Conservation (phyloP, 2,888 invertebrate genomes). For the Melanchra persicariae region DNA sequence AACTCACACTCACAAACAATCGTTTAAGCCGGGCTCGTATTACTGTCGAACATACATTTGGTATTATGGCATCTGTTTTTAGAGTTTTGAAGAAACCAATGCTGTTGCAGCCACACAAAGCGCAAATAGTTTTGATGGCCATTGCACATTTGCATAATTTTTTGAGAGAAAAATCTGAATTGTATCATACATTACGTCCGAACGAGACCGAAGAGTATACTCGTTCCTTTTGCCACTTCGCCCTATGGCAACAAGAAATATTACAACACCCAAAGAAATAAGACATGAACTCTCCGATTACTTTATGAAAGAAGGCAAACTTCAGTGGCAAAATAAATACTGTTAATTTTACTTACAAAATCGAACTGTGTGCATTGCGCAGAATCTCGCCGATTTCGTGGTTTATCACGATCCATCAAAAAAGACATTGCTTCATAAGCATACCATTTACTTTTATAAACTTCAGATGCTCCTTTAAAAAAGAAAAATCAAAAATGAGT, state of each 20-base stretch:
- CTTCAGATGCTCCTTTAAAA: conserved; percentile 29
- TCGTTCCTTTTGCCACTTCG: conserved; percentile 30
- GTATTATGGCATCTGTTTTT: conserved; percentile 33
- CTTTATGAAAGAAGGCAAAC: conserved; percentile 20
- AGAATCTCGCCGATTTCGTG: conserved; percentile 28
- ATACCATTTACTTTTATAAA: conserved; percentile 31
- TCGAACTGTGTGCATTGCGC: conserved; percentile 24
- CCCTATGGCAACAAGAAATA: conserved; percentile 30
- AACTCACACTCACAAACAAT: too few relatives aligned
- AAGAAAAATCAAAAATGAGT: conserved; percentile 18
- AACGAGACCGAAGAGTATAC: conserved; percentile 23
- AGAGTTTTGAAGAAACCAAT: conserved; percentile 32
- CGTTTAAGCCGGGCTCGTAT: conserved; percentile 29
- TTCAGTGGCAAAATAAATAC: conserved; percentile 27
- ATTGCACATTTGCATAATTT: conserved; percentile 28
- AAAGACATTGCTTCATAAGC: conserved; percentile 33
- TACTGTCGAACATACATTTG: conserved; percentile 32
- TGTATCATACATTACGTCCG: conserved; percentile 22
- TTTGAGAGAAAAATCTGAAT: conserved; percentile 15
- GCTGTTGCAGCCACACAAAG: conserved; percentile 23
- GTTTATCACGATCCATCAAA: conserved; percentile 33
- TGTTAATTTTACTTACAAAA: conserved; percentile 31
- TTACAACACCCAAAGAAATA: conserved; percentile 18
- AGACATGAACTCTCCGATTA: conserved; percentile 16
- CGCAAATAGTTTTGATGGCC: conserved; percentile 18